A percentile compares a stretch with the other conserved stretches of the same genome.
Conservation (phyloP, 2,888 invertebrate species). For the Ophraella communa region DNA sequence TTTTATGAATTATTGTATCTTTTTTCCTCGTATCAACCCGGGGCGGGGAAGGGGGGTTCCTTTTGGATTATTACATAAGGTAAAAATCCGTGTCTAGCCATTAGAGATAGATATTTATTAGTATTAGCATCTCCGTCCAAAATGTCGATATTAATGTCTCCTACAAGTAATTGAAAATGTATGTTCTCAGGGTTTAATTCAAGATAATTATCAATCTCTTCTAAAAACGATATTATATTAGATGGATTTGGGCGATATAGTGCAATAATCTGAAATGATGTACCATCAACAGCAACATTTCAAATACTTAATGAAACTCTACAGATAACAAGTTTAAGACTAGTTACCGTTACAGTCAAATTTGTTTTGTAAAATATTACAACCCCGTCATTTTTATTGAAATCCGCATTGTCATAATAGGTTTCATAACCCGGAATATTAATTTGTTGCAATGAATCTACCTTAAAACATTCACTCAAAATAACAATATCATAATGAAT, state of each 20-base stretch:
- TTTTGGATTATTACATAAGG: too few species aligned
- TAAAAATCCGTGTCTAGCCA: too few species aligned
- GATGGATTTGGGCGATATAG: constrained; percentile 19
- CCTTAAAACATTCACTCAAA: too few species aligned
- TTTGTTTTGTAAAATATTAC: constrained; percentile 20
- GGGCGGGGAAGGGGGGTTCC: too few species aligned
- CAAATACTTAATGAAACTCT: constrained; percentile 14
- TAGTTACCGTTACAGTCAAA: constrained; percentile 12
- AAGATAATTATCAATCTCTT: constrained; percentile 14
- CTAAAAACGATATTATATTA: neutral
- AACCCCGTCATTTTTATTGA: constrained; percentile 16
- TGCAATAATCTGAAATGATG: constrained; percentile 22
- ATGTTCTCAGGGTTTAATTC: constrained; percentile 20
- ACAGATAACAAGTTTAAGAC: constrained; percentile 22
- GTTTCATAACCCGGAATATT: constrained; percentile 17
- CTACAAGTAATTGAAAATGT: constrained; percentile 17
- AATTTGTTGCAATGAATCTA: constrained; percentile 19
- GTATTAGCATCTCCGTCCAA: constrained; percentile 8
- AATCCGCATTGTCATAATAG: constrained; percentile 23
- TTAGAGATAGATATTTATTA: constrained; percentile 23
- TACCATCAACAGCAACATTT: constrained; percentile 19
- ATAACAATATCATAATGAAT: constrained; percentile 19
- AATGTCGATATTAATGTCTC: constrained; percentile 19
- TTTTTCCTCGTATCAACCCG: too few species aligned
- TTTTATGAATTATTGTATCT: too few species aligned